phyloP scores from a whole-genome alignment of 2,888 invertebrate genomes.

The Coecobrya sp. region DNA sequence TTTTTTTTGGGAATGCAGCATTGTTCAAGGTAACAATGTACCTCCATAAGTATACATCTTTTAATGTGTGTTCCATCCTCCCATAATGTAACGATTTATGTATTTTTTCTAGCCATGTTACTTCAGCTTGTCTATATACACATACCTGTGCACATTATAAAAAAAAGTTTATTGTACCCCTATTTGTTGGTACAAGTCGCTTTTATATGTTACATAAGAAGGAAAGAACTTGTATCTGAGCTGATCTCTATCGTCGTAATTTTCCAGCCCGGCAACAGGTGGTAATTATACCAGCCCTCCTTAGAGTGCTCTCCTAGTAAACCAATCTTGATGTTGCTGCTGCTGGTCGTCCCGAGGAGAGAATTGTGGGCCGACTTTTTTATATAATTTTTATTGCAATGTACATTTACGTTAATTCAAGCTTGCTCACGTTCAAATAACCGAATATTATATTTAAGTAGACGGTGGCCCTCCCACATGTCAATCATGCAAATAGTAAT shows the following conservation, averaged over 20 bases:
- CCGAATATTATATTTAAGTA: not conserved
- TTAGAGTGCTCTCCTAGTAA: slow-evolving; percentile 26
- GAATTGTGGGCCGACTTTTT: not conserved
- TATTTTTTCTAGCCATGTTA: not conserved
- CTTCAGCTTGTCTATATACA: not conserved
- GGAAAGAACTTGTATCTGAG: not conserved
- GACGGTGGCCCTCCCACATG: slow-evolving; percentile 48
- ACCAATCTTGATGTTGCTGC: not conserved
- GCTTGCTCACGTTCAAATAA: not conserved
- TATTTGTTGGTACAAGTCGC: not conserved
- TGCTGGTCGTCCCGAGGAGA: not conserved
- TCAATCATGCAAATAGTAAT: slow-evolving; percentile 54
- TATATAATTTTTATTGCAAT: not conserved
- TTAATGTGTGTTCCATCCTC: slow-evolving; percentile 8
- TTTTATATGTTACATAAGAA: not conserved
- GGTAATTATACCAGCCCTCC: slow-evolving; percentile 44
- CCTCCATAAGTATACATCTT: not conserved
- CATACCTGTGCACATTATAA: too few species aligned
- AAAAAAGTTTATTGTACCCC: slow-evolving; percentile 24
- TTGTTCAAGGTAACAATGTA: slow-evolving; percentile 33
- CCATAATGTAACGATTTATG: not conserved
- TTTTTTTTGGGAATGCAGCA: not conserved
- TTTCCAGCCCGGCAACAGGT: slow-evolving; percentile 55
- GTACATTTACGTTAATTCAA: not conserved
- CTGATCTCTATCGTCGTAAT: not conserved